Percentiles rank a stretch among this genome's conserved stretches.
These are phyloP conservation scores for Echinometra lucunter DNA, from an alignment of 53 echinoderm and acorn worm species.

Conservation along the genomic window DNA sequence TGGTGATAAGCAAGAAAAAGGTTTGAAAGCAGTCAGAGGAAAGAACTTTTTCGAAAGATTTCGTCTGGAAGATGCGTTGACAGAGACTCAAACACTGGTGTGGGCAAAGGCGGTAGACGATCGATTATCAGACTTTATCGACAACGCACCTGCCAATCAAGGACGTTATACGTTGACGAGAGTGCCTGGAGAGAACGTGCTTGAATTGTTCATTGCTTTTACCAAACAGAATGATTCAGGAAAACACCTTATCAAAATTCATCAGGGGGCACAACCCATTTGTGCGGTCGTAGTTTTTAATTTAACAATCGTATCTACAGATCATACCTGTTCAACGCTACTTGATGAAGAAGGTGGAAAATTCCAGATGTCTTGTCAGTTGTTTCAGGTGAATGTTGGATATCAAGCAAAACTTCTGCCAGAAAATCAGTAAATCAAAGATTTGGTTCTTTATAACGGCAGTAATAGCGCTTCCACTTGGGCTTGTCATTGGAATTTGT, in stretches of 20 bases:
- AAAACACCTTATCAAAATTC: neutral
- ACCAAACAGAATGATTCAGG: slow-evolving; percentile 5
- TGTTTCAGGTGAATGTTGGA: neutral
- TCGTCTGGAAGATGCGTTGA: neutral
- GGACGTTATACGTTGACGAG: neutral
- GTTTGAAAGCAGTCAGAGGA: neutral
- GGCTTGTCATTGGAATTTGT: too few relatives aligned
- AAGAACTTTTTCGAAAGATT: neutral
- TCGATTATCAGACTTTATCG: neutral
- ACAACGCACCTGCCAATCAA: neutral
- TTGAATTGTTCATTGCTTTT: neutral
- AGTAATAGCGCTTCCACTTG: too few relatives aligned
- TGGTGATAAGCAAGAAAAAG: neutral
- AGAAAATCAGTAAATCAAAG: neutral
- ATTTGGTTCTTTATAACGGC: too few relatives aligned
- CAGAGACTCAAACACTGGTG: neutral
- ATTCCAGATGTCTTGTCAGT: slow-evolving; percentile 16
- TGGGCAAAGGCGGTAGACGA: neutral
- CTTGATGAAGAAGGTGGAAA: neutral
- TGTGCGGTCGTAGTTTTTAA: neutral
- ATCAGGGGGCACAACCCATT: neutral
- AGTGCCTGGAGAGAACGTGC: neutral
- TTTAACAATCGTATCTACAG: neutral
- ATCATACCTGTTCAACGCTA: neutral
- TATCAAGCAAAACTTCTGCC: neutral